These are phyloP conservation scores for Pseudonaja textilis DNA, from an alignment of 2,113 vertebrate genomes.

Conservation along the genomic window DNA sequence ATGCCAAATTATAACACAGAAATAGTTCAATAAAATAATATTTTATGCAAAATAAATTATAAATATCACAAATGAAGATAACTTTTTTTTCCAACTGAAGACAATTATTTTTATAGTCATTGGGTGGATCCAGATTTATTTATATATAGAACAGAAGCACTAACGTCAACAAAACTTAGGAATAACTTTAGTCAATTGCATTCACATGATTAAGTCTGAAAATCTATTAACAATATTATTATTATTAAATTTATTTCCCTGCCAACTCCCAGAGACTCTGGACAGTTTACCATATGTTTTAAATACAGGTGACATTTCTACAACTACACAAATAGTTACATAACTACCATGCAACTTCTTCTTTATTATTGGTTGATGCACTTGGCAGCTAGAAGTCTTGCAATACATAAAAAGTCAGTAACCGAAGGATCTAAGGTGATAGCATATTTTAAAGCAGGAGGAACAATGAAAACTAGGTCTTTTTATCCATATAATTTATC, in stretches of 20 bases:
- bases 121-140: background rate
- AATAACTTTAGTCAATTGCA: background rate
- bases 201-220: background rate
- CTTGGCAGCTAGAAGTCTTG: background rate
- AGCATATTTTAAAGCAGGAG: constrained; percentile 26
- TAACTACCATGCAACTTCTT: background rate
- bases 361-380: constrained; percentile 1
- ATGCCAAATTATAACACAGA: constrained; percentile 41
- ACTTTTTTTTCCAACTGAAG: background rate
- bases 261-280: background rate
- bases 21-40: constrained; percentile 33
- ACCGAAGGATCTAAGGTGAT: background rate
- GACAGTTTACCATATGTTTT: background rate
- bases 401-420: background rate
- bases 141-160: background rate
- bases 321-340: background rate
- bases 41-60: constrained; percentile 6
- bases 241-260: background rate
- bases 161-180: background rate
- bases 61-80: background rate
- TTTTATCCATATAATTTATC: background rate
- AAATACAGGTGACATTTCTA: background rate
- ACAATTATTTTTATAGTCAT: background rate
- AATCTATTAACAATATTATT: background rate
- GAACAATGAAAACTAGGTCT: background rate